phyloP scores from a whole-genome alignment of 2,888 invertebrate genomes.

The Notocelia uddmanniana region DNA sequence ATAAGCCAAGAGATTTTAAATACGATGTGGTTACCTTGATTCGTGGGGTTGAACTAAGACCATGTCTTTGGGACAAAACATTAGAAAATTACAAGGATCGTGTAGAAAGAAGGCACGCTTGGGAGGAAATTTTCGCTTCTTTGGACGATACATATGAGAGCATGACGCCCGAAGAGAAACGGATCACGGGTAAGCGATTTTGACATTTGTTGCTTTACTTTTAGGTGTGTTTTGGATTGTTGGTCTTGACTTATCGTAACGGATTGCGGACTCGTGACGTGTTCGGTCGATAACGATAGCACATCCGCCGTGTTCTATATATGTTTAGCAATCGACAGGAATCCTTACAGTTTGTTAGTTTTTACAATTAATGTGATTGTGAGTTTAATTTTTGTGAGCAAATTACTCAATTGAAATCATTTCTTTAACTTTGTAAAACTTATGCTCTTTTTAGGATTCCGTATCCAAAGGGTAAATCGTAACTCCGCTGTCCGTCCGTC shows the following conservation, averaged over 20 bases:
- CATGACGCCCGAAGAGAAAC: conserved; percentile 68
- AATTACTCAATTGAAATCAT: no score
- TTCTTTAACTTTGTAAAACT: no score
- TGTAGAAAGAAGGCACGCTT: conserved; percentile 69
- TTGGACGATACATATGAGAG: conserved; percentile 69
- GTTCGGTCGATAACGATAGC: conserved; percentile 21
- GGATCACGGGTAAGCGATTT: conserved; percentile 66
- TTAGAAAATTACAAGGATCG: conserved; percentile 76
- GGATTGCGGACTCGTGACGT: conserved; percentile 25
- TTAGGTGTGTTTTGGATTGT: conserved; percentile 5
- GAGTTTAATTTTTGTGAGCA: not conserved
- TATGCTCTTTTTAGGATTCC: no score
- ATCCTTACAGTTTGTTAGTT: not conserved
- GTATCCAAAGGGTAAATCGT: no score
- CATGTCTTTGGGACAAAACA: conserved; percentile 78
- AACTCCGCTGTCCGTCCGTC: no score
- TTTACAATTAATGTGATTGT: not conserved
- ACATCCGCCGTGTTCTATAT: not conserved
- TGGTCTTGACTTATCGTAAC: conserved; percentile 16
- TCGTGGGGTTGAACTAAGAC: conserved; percentile 63
- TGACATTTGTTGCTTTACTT: conserved; percentile 32
- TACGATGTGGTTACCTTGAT: conserved; percentile 71
- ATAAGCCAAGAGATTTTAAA: conserved; percentile 65
- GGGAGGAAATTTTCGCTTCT: conserved; percentile 73
- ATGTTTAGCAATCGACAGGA: not conserved